Percentiles rank a stretch among this genome's conserved stretches.
Evolutionary conservation across 2,113 vertebrate species (phyloP).

Genomic region (Mus musculus): GRCm39 chr10:14178001-14178500

Average conservation of each 20-base stretch:
- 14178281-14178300: neutral
- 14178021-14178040: constrained; percentile 6
- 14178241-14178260: constrained; percentile 46
- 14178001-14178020: constrained; percentile 23
- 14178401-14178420: constrained; percentile 36
- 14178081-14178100: neutral
- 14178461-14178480: neutral
- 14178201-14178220: constrained; percentile 31
- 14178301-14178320: constrained; percentile 43
- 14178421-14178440: constrained; percentile 17
- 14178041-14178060: neutral
- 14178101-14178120: neutral
- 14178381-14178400: constrained; percentile 16
- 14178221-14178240: neutral
- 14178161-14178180: constrained; percentile 15
- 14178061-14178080: neutral
- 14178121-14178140: neutral
- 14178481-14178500: neutral
- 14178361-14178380: constrained; percentile 30
- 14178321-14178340: constrained; percentile 46
- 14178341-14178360: constrained; percentile 43
- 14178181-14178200: constrained; percentile 30
- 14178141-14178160: neutral
- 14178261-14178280: constrained; percentile 60
- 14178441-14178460: constrained; percentile 35